Evolutionary conservation across 2,113 vertebrate genomes (phyloP), one percentile per base, ranked within the genome.

Genomic region (Nannospalax galili): DNA sequence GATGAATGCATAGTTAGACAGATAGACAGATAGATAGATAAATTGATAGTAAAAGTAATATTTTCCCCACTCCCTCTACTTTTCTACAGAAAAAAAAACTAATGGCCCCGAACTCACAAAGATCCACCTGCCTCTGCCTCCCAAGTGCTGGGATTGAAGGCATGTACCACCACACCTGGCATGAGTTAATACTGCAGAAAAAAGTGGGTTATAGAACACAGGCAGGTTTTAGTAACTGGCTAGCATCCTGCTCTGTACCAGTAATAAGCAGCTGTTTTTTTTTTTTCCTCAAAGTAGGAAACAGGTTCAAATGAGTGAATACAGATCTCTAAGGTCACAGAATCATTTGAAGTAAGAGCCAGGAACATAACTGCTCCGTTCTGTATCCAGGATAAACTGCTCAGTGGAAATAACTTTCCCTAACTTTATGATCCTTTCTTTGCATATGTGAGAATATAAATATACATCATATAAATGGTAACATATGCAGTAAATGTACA

Each of bases 321-420:
- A 88, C 3, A 48, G 42, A 92, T 65, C 32, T 84, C 16, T 64
- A 92, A 92, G 40, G 28, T 96, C 70, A 96, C 40, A 30, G 62
- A 90, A 67, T 64, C 60, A 56, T 80, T 52, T 60, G 28, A 90
- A 48, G 15, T 1, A 2, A 80, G 11, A 90, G 32, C 28, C 42
- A 86, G 37, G 88, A 75, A 73, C 17, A 91, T 74, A 96, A 78
- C 40, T 56, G 42, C 37, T 37, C 79, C 6, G 85, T 37, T 26
- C 42, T 77, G 7, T 42, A 28, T 58, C 32, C 3, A 30, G 75
- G 40, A 95, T n/a, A 6, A 42, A 32, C 26, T 48, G 12, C 37
- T 90, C 70, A 26, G 16, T 15, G 56, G 7, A 40, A 80, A 60
- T 90, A 92, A 40, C 6, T 87, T 56, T 72, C 77, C 56, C 45